phyloP scores from a whole-genome alignment of 2,113 vertebrate species.

The Panthera uncia region DNA sequence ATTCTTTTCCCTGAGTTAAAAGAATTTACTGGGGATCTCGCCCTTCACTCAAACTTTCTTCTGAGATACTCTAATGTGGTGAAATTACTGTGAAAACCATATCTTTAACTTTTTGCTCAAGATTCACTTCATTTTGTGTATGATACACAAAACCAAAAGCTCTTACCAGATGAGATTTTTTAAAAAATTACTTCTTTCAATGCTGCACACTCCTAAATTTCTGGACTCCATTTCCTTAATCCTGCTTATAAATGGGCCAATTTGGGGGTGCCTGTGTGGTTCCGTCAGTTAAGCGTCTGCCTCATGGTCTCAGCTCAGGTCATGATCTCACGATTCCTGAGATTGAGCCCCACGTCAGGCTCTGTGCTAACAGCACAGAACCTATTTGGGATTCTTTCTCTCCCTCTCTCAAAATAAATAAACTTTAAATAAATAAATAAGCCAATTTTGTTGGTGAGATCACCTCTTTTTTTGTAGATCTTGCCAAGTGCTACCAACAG shows the following conservation, averaged over 20 bases:
- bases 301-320: too few relatives aligned
- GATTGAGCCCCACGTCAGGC: too few relatives aligned
- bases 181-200: background rate
- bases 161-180: background rate
- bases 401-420: too few relatives aligned
- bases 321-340: too few relatives aligned
- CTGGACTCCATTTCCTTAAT: background rate
- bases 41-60: background rate
- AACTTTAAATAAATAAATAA: background rate
- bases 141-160: background rate
- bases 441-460: background rate
- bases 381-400: too few relatives aligned
- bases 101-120: conserved; percentile 2
- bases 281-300: too few relatives aligned
- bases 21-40: background rate
- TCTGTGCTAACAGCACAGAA: too few relatives aligned
- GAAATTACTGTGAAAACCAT: background rate
- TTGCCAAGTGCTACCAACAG: background rate
- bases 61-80: background rate
- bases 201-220: background rate
- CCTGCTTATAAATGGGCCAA: background rate
- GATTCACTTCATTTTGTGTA: background rate
- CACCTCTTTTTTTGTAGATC: background rate
- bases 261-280: too few relatives aligned
- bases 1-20: background rate